Base-by-base conservation (phyloP, 1,140 invertebrate species). In the Semibalanus balanoides region DNA sequence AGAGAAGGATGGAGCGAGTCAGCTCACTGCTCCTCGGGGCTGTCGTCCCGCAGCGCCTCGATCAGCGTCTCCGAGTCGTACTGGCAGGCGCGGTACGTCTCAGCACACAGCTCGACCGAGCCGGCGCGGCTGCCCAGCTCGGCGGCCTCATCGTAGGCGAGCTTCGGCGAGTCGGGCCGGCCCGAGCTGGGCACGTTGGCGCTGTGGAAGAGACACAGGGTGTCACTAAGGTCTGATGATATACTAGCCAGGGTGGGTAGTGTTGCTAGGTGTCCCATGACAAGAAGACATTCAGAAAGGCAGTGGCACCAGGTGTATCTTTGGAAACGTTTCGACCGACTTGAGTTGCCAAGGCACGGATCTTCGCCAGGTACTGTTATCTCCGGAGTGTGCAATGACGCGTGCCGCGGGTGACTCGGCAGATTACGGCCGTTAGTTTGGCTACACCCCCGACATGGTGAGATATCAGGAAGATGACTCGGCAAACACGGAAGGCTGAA, bases 61-160 rank as follows among this genome's bases (percentile, higher is more conserved):
- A 78, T 76, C 31, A 78, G 76, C 74, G 73, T 74, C 28, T 14
- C 35, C 3, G 74, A 74, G 73, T 76, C 75, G 75, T 76, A 76
- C 74, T 74, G 51, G 64, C 77, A 76, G 35, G 74, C 74, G 75
- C 74, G 70, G 73, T 76, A 78, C 30, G 76, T 76, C 73, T 71
- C 27, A 64, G 75, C 77, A 51, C 77, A 78, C 64, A 76, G 75
- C 29, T 35, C 31, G 3, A 71, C 51, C 9, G 43, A 31, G 35
- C 74, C 69, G 75, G 75, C 75, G 74, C 74, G 70, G 1, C 69
- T 73, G 7, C 77, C 77, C 28, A 78, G 74, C 25, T 75, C 74
- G n/a, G 77, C 77, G 1, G 77, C 77, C 72, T 75, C 76, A 74
- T 74, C 76, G 73, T 76, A 78, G 7, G 22, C 14, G 1, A 14